Percentiles rank a stretch among this genome's conserved stretches.
Evolutionary conservation across 2,113 vertebrate species (phyloP).

Genomic region (Xyrauchen texanus): DNA sequence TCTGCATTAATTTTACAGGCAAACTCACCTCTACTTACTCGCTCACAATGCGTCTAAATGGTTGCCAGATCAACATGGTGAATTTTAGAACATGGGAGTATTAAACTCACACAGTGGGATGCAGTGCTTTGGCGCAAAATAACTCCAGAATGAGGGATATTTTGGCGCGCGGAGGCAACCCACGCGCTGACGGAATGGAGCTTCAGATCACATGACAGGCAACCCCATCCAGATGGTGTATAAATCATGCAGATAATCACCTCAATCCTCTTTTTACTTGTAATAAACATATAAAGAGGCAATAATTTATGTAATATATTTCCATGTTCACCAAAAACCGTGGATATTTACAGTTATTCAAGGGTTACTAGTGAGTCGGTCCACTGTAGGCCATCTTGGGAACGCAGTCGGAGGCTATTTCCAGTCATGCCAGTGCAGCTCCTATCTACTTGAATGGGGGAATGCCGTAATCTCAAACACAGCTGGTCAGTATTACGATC

Average conservation of each 20-base stretch:
- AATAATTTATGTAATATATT: neutral
- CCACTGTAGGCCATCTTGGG: too few species aligned
- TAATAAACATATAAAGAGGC: neutral
- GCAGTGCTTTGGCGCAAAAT: constrained; percentile 2
- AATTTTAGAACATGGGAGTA: neutral
- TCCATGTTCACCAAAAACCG: too few species aligned
- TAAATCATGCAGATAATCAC: neutral
- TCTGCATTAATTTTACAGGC: constrained; percentile 30
- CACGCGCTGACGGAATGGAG: constrained; percentile 48
- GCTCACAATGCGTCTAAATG: constrained; percentile 54
- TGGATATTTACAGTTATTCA: too few species aligned
- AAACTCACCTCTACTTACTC: constrained; percentile 58
- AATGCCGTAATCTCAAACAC: too few species aligned
- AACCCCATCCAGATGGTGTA: constrained; percentile 47
- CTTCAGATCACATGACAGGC: constrained; percentile 47
- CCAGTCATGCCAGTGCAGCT: too few species aligned
- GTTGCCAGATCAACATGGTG: constrained; percentile 43
- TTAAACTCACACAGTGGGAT: neutral
- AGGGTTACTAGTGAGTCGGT: too few species aligned
- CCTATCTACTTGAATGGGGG: too few species aligned
- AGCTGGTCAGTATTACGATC: too few species aligned
- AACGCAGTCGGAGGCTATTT: too few species aligned
- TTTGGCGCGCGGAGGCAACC: constrained; percentile 44
- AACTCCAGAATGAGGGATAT: neutral
- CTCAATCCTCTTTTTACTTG: neutral